Base-by-base conservation (phyloP, 2,797 vertebrate genomes). In the Borostomias antarcticus region DNA sequence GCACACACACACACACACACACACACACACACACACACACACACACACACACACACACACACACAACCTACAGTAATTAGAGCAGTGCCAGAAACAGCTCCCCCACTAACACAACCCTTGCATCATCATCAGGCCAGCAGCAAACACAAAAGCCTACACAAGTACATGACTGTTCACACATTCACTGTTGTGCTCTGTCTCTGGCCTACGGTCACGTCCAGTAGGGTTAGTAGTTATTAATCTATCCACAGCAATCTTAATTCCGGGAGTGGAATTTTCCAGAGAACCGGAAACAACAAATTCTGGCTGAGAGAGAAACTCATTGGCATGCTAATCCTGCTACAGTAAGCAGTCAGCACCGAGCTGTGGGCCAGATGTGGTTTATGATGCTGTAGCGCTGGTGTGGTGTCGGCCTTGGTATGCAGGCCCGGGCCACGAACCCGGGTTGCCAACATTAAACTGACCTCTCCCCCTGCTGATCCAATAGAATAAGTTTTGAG, bases 301-400 rank as follows among this genome's bases (percentile, higher is more conserved):
- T n/a, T n/a, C n/a, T n/a, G 35, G 21, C 23, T 43, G 5, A 40
- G 58, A 59, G 26, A 43, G 37, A 43, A 60, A 43, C 58, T 29
- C 40, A 45, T 60, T 60, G 92, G 90, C 58, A 60, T 60, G 19
- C 17, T 58, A 58, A 58, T 58, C 54, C 30, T 17, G 40, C 13
- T 45, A 45, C 40, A 13, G 40, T 9, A 5, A 4, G 13, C 40
- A 45, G 40, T 45, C 17, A 4, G 40, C 13, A 15, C 40, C 3
- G 15, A 17, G 15, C 15, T n/a, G n/a, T n/a, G n/a, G n/a, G n/a
- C 40, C 3, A 45, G 40, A n/a, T 17, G n/a, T n/a, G 15, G 13
- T n/a, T 45, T n/a, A 45, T 45, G 40, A n/a, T 45, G 13, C 15
- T 45, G 40, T 45, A 45, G 40, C 40, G 40, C 15, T 45, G 40